These are phyloP conservation scores for Eidolon helvum DNA, from an alignment of 2,113 vertebrate species.

Conservation along the genomic window DNA sequence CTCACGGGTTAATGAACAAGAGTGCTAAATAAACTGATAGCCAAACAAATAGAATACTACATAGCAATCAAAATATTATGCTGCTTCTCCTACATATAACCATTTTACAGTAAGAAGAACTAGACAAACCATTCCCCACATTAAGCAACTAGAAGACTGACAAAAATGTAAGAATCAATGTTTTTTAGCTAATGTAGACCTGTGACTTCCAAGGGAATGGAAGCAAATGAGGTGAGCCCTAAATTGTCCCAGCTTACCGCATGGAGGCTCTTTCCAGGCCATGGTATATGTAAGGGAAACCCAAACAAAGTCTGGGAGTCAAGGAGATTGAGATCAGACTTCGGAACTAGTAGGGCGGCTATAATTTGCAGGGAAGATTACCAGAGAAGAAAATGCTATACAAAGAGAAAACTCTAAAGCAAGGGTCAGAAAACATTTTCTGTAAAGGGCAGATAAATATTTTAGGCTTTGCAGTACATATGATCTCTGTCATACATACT, in stretches of 20 bases:
- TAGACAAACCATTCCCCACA: neutral
- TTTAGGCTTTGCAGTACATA: neutral
- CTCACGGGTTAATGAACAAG: neutral
- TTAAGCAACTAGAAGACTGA: neutral
- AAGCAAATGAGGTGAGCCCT: neutral
- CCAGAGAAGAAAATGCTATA: neutral
- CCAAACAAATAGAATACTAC: neutral
- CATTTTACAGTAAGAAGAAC: neutral
- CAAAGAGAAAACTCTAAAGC: neutral
- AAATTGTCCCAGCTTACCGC: neutral
- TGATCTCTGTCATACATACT: neutral
- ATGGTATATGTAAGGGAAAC: neutral
- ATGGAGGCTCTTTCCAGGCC: neutral
- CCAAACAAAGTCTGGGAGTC: neutral
- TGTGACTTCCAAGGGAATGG: neutral
- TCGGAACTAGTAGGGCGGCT: neutral
- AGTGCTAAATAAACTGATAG: neutral
- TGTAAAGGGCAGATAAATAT: neutral
- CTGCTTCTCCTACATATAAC: neutral
- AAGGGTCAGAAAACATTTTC: neutral
- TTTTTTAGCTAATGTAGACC: neutral
- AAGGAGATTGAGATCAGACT: neutral
- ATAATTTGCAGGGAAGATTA: neutral
- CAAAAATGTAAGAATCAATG: neutral
- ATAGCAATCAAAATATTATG: neutral